Percentiles rank a stretch among this genome's conserved stretches.
Evolutionary conservation across 2,113 vertebrate genomes (phyloP).

Genomic region (Mobula hypostoma): DNA sequence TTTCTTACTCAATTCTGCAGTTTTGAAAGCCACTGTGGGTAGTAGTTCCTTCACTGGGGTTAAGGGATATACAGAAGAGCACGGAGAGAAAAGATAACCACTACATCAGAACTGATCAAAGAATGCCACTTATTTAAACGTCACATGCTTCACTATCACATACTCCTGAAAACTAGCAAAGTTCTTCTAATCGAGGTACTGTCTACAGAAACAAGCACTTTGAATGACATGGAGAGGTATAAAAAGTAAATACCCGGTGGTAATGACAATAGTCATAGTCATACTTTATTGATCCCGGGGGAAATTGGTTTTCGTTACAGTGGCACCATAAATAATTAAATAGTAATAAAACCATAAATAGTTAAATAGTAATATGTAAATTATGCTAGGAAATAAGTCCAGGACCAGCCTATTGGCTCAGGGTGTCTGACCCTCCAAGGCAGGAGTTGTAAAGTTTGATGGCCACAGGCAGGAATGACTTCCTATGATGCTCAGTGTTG

Average conservation of each 20-base stretch:
- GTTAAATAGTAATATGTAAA: too few relatives aligned
- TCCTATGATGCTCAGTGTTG: too few relatives aligned
- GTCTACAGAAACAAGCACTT: not conserved
- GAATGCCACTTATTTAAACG: not conserved
- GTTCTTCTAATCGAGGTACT: not conserved
- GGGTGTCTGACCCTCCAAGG: too few relatives aligned
- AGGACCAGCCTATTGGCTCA: too few relatives aligned
- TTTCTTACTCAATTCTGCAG: constrained; percentile 46
- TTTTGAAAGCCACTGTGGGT: not conserved
- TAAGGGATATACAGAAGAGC: not conserved
- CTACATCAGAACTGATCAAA: not conserved
- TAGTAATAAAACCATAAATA: too few relatives aligned
- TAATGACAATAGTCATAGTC: not conserved
- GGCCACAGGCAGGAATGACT: too few relatives aligned
- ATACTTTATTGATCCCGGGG: too few relatives aligned
- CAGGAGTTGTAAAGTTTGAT: too few relatives aligned
- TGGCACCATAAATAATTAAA: too few relatives aligned
- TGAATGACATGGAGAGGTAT: not conserved
- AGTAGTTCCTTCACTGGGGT: not conserved
- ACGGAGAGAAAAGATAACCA: not conserved
- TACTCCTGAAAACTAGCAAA: not conserved
- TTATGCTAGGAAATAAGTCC: too few relatives aligned
- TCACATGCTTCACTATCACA: not conserved
- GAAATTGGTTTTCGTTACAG: too few relatives aligned
- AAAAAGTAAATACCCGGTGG: not conserved